Conservation (phyloP, 1,140 invertebrate species). For the Harpegnathos saltator region DNA sequence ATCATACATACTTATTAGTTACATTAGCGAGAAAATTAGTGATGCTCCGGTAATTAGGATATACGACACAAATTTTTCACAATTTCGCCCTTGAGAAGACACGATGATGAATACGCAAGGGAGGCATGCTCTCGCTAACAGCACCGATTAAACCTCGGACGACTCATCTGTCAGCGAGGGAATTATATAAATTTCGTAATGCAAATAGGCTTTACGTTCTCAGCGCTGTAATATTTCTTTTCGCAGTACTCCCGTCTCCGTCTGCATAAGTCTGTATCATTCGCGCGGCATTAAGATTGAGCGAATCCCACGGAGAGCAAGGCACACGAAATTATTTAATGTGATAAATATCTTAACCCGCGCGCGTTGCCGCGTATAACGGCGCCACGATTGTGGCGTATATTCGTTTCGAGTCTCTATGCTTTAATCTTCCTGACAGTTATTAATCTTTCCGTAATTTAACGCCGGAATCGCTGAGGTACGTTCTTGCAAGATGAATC, state of each 20-base stretch:
- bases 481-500: conserved; percentile 52
- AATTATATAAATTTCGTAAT: conserved; percentile 10
- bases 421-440: conserved; percentile 60
- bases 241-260: not conserved
- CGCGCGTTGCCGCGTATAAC: conserved; percentile 36
- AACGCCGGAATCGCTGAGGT: conserved; percentile 57
- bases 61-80: conserved; percentile 6
- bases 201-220: not conserved
- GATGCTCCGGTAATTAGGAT: conserved; percentile 32
- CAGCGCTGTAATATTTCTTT: conserved; percentile 19
- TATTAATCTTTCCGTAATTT: conserved; percentile 62
- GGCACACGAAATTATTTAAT: conserved; percentile 54
- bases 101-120: not conserved
- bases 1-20: conserved; percentile 23
- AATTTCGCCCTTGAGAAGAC: not conserved
- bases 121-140: not conserved
- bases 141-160: not conserved
- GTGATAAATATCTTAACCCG: conserved; percentile 62
- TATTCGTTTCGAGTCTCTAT: conserved; percentile 61
- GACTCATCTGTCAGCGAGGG: not conserved
- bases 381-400: conserved; percentile 50
- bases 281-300: conserved; percentile 49
- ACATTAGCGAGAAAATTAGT: conserved; percentile 4
- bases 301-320: conserved; percentile 34
- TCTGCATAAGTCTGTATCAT: conserved; percentile 21